These are phyloP conservation scores for Stegodyphus mimosarum DNA, from an alignment of 1,140 invertebrate species.

Conservation along the genomic window DNA sequence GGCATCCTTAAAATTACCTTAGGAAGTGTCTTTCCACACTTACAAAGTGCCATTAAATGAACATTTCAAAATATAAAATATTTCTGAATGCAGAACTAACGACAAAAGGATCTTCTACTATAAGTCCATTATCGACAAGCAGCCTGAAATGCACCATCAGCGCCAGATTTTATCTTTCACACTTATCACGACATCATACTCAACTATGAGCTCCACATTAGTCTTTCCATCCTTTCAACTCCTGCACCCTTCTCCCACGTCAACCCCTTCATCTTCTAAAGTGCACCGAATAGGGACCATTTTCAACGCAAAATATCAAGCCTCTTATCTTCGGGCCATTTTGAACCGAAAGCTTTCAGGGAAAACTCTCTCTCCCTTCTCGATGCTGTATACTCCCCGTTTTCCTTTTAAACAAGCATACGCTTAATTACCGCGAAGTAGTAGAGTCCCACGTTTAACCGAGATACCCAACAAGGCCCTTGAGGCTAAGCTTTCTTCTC, in stretches of 20 bases:
- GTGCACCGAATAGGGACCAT: slow-evolving; percentile 2
- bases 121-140: too few relatives aligned
- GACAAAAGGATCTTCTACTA: too few relatives aligned
- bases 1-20: too few relatives aligned
- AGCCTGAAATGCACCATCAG: too few relatives aligned
- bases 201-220: neutral
- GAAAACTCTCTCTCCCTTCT: neutral
- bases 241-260: neutral
- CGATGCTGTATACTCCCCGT: neutral
- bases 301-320: slow-evolving; percentile 7
- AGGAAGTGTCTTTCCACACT: too few relatives aligned
- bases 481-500: slow-evolving; percentile 9
- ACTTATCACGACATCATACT: too few relatives aligned
- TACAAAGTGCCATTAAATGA: too few relatives aligned
- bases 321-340: slow-evolving; percentile 20
- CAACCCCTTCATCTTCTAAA: slow-evolving; percentile 12
- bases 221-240: neutral
- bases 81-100: too few relatives aligned
- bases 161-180: too few relatives aligned
- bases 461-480: slow-evolving; percentile 11
- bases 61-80: too few relatives aligned
- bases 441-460: neutral
- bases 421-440: neutral
- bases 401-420: neutral
- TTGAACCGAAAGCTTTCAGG: slow-evolving; percentile 7